Percentiles rank a stretch among this genome's conserved stretches.
Conservation (phyloP, 2,797 vertebrate species). For the Phaenicophaeus curvirostris region DNA sequence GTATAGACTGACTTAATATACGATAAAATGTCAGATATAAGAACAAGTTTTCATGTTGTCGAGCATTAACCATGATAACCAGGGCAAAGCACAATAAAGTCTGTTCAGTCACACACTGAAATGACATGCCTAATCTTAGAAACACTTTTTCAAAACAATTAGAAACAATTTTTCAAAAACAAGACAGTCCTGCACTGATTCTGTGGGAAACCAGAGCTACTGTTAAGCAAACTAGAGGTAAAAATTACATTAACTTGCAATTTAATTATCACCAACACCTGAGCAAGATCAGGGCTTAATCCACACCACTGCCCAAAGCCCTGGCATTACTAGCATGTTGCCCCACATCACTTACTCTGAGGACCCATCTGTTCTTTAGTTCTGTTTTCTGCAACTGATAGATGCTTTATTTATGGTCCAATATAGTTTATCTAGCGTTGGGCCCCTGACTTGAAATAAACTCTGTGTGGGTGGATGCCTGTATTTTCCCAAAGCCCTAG, state of each 20-base stretch:
- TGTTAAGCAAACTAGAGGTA: neutral
- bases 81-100: neutral
- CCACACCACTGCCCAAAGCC: neutral
- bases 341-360: neutral
- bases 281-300: neutral
- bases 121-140: neutral
- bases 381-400: neutral
- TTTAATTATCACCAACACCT: neutral
- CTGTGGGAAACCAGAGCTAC: neutral
- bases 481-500: neutral
- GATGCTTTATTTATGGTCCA: neutral
- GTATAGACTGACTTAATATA: neutral
- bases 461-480: neutral
- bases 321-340: neutral
- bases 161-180: neutral
- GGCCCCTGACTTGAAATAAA: neutral
- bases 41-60: neutral
- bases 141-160: no score
- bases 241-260: neutral
- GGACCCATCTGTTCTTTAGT: neutral
- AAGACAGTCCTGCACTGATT: neutral
- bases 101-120: neutral
- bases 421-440: neutral
- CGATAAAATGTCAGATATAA: neutral
- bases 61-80: neutral